Conservation (phyloP, 2,113 vertebrate species). For the Falcunculus frontatus region DNA sequence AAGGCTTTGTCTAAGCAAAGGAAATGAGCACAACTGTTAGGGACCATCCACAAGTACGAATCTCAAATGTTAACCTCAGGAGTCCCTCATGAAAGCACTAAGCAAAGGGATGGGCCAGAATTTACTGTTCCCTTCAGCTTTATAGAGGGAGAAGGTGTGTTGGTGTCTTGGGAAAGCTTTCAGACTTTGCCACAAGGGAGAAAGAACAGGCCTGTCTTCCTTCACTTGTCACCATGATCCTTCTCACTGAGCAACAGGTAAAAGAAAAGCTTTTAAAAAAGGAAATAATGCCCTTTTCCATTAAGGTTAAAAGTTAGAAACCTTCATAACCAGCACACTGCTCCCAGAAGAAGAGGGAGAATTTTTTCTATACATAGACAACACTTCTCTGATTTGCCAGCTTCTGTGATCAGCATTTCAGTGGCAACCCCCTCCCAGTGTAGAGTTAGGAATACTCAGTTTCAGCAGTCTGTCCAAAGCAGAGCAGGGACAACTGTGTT, state of each 20-base stretch:
- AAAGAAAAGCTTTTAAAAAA: not conserved
- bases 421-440: accelerated
- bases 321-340: not conserved
- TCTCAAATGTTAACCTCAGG: not conserved
- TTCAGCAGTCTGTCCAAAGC: not conserved
- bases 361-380: not conserved
- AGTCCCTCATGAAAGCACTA: not conserved
- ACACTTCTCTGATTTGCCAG: not conserved
- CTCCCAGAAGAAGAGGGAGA: not conserved
- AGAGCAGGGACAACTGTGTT: not conserved
- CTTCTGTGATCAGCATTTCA: not conserved
- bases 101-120: not conserved
- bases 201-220: not conserved
- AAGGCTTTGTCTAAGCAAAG: not conserved
- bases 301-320: not conserved
- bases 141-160: not conserved
- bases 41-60: not conserved
- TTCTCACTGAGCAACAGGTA: not conserved
- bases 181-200: not conserved
- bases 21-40: not conserved
- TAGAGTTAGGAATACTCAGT: not conserved
- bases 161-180: not conserved
- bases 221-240: not conserved
- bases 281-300: not conserved
- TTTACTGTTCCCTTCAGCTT: not conserved